These are phyloP conservation scores for Montipora cactus DNA, from an alignment of 64 coral and sea anemone species.

Conservation along the genomic window DNA sequence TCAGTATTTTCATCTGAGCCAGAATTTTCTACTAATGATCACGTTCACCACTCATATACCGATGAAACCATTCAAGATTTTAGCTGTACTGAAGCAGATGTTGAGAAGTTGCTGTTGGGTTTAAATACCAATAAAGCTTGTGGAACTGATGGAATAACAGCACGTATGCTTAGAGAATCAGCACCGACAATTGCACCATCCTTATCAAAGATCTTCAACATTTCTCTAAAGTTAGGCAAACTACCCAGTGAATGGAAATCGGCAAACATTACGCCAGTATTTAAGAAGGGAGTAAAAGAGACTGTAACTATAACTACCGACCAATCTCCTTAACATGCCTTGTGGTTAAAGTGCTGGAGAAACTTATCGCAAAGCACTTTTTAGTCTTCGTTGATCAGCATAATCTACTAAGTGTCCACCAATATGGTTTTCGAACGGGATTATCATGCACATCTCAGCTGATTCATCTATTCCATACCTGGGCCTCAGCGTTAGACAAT, in stretches of 20 bases:
- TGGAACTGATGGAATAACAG: neutral
- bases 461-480: neutral
- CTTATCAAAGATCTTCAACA: conserved; percentile 10
- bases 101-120: too few species aligned
- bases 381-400: neutral
- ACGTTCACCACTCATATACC: neutral
- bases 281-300: conserved; percentile 17
- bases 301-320: neutral
- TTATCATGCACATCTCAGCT: neutral
- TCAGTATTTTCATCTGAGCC: neutral
- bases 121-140: neutral
- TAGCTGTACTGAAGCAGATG: neutral
- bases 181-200: too few species aligned
- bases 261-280: neutral
- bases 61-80: neutral
- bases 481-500: neutral
- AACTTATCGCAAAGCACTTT: neutral
- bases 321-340: conserved; percentile 8
- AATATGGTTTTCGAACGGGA: neutral
- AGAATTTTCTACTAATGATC: neutral
- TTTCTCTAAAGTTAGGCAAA: neutral
- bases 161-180: too few species aligned
- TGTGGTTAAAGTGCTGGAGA: neutral
- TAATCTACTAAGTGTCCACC: neutral
- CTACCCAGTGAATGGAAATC: conserved; percentile 39